Conservation (phyloP, 2,888 invertebrate genomes). For the Drosophila hamatofila region DNA sequence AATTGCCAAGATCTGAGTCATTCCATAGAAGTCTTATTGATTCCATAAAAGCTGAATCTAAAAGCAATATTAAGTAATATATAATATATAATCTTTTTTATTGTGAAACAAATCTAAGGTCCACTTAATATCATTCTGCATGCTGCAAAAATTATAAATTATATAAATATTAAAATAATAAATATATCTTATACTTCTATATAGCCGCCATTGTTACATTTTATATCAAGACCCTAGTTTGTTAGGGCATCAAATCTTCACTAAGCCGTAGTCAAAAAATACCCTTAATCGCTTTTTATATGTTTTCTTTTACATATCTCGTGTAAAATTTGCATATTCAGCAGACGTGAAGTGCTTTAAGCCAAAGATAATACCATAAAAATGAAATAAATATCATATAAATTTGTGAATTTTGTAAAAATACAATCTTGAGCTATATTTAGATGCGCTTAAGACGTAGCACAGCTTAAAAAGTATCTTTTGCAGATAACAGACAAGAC, state of each 20-base stretch:
- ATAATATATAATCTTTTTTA: no score
- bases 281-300: not conserved
- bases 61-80: no score
- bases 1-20: not conserved
- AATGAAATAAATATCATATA: slow-evolving; percentile 11
- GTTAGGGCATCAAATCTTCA: not conserved
- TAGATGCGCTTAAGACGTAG: slow-evolving; percentile 12
- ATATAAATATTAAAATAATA: no score
- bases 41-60: no score
- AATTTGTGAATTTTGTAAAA: slow-evolving; percentile 20
- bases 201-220: no score
- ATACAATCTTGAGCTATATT: slow-evolving; percentile 23
- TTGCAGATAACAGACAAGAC: slow-evolving; percentile 12
- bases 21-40: no score
- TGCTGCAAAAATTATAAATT: no score
- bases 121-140: no score
- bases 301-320: slow-evolving; percentile 36
- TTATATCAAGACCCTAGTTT: not conserved
- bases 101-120: no score
- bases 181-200: no score
- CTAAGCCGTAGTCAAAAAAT: not conserved
- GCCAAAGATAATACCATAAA: slow-evolving; percentile 3
- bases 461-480: slow-evolving; percentile 34
- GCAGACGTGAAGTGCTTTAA: slow-evolving; percentile 24
- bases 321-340: slow-evolving; percentile 52